Evolutionary conservation across 1,140 invertebrate genomes (phyloP), one percentile per base, ranked within the genome.

Genomic region (Atta texana): DNA sequence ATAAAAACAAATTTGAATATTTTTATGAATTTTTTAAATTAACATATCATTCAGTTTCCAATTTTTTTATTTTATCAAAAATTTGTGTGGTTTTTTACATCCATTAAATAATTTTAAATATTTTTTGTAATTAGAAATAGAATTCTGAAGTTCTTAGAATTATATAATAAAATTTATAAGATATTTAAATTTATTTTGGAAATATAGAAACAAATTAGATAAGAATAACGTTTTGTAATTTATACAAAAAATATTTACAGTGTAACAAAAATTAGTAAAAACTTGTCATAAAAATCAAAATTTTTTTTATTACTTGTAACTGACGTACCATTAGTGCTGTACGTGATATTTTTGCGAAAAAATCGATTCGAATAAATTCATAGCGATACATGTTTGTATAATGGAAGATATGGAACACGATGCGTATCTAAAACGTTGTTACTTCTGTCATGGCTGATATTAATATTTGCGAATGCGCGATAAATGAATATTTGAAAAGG

Each of bases 391-490:
- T 21, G n/a, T 57, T 57, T 18, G 8, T 24, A 12, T 72, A 72
- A 81, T 18, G 14, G 24, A 66, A 4, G 6, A 44, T 57, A 74
- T 49, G 18, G 21, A 74, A 59, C 14, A 72, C 21, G 28, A 12
- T 28, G 53, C 12, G 39, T 34, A 53, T 53, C 28, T 80, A 68
- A 28, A 39, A 28, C 53, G 31, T 68, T 44, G 69, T 71, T 57
- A 59, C 59, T 59, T 28, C 8, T 61, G 31, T 61, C 39, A 21
- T 71, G 16, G 28, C 63, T 81, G 63, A 39, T 8, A 34, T 81
- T 81, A 81, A 81, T 55, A 81, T 82, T 21, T n/a, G 49, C 31
- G 31, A 78, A 78, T 66, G 28, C 28, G 12, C 66, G 21, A 49
- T n/a, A 74, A 72, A 61, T 31, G 34, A 72, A 82, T 72, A 49